Evolutionary conservation across 2,888 invertebrate genomes (phyloP).

Genomic region (Chrysotoxum bicinctum): DNA sequence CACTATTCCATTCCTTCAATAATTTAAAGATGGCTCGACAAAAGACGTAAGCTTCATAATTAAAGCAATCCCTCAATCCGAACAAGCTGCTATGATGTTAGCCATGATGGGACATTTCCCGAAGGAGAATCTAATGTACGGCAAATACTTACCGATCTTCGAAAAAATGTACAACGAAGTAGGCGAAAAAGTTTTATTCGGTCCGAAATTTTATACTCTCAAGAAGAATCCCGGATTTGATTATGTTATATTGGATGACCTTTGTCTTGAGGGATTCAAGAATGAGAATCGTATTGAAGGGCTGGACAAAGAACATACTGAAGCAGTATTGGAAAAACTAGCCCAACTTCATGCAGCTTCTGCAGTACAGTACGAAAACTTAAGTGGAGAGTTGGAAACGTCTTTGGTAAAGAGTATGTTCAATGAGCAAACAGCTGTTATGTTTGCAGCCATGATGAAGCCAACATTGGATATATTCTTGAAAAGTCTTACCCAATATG

Average conservation of each 20-base stretch:
- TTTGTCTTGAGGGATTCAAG: constrained; percentile 76
- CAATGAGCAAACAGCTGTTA: neutral
- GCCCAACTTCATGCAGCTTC: constrained; percentile 79
- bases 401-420: neutral
- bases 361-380: constrained; percentile 74
- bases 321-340: constrained; percentile 76
- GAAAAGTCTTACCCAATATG: constrained; percentile 50
- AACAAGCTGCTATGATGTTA: constrained; percentile 54
- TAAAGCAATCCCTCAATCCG: constrained; percentile 75
- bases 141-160: constrained; percentile 77
- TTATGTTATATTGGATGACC: constrained; percentile 78
- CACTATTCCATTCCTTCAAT: no score
- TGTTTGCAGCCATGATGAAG: constrained; percentile 54
- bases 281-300: constrained; percentile 77
- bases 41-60: constrained; percentile 75
- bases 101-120: constrained; percentile 74
- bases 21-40: constrained; percentile 68
- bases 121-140: constrained; percentile 79
- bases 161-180: constrained; percentile 76
- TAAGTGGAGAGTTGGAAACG: constrained; percentile 58
- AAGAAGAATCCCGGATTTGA: constrained; percentile 75
- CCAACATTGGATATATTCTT: constrained; percentile 46
- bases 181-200: constrained; percentile 75
- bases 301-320: constrained; percentile 75
- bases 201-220: constrained; percentile 76